Conservation (phyloP, 2,797 vertebrate genomes). For the Catamblyrhynchus diadema region DNA sequence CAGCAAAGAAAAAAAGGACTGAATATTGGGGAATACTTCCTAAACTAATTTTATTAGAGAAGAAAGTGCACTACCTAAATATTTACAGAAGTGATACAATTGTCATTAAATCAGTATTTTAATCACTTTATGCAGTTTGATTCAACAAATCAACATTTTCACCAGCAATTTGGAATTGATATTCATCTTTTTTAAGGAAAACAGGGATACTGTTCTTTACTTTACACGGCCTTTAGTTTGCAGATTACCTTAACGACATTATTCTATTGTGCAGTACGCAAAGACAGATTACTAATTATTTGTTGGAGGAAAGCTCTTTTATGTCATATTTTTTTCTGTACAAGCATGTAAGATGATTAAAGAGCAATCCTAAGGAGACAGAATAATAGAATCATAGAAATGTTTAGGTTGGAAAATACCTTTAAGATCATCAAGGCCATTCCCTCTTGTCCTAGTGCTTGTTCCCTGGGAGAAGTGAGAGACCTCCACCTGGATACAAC, state of each 20-base stretch:
- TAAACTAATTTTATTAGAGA: neutral
- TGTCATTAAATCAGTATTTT: neutral
- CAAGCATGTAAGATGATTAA: neutral
- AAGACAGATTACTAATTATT: neutral
- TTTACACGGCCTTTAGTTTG: neutral
- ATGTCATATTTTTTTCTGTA: neutral
- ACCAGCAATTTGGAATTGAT: neutral
- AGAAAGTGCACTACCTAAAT: neutral
- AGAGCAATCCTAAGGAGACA: neutral
- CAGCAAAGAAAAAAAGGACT: neutral
- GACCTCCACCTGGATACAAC: neutral
- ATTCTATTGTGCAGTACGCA: neutral
- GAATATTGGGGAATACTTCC: neutral
- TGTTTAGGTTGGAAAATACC: neutral
- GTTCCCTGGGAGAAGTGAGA: neutral
- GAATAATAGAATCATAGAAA: neutral
- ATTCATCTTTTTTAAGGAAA: neutral
- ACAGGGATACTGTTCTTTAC: neutral
- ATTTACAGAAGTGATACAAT: neutral
- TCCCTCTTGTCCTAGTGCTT: neutral
- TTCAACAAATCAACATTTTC: neutral
- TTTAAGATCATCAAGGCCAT: neutral
- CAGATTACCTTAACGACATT: neutral
- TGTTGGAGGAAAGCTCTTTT: neutral
- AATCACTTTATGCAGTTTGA: neutral